Percentiles rank a stretch among this genome's conserved stretches.
phyloP scores from a whole-genome alignment of 2,113 vertebrate genomes.

The Halcyon senegalensis region DNA sequence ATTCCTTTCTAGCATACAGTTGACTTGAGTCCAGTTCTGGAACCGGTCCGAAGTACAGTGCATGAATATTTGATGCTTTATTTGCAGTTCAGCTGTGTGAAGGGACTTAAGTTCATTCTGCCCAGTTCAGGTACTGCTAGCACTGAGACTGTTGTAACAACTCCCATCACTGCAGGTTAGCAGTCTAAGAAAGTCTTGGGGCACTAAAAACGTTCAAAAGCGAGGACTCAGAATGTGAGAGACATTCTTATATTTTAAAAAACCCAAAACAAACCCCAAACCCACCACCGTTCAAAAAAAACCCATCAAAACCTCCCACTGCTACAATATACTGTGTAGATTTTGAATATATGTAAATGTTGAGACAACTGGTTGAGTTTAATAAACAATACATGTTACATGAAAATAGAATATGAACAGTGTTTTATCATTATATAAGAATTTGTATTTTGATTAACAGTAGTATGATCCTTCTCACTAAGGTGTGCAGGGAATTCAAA shows the following conservation, averaged over 20 bases:
- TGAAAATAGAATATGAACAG: not conserved
- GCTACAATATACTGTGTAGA: not conserved
- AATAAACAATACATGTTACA: not conserved
- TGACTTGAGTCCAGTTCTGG: not conserved
- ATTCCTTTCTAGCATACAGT: not conserved
- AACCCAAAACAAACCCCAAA: not conserved
- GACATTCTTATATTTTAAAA: not conserved
- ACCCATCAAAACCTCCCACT: accelerated
- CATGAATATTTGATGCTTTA: not conserved
- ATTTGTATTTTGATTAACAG: not conserved
- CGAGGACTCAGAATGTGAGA: not conserved
- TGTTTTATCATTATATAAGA: not conserved
- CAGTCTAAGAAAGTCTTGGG: not conserved
- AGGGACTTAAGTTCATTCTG: not conserved
- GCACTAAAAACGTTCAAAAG: not conserved
- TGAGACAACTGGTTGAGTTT: not conserved
- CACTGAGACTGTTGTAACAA: not conserved
- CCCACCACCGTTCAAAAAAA: no score
- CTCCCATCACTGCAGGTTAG: not conserved
- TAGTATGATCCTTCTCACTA: not conserved
- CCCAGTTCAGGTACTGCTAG: not conserved
- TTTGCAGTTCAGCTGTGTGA: not conserved
- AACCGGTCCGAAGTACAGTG: not conserved
- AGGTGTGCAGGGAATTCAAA: not conserved
- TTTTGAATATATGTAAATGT: not conserved